These are phyloP conservation scores for Cerceris ruficornis DNA, from an alignment of 2,888 invertebrate species.

Conservation along the genomic window DNA sequence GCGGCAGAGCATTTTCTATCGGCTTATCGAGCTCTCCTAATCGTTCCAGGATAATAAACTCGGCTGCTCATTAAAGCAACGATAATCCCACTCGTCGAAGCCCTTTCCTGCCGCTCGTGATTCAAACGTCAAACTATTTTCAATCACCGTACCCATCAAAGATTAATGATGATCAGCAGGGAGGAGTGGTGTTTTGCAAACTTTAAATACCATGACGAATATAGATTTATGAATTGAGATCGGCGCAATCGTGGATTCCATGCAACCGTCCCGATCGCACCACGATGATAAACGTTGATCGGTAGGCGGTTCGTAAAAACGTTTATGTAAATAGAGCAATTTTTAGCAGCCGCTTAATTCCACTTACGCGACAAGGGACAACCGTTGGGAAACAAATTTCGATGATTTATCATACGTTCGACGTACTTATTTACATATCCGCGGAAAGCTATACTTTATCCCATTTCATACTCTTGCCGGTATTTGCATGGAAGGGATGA, in stretches of 20 bases:
- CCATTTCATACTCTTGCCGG: too few relatives aligned
- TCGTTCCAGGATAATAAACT: slow-evolving; percentile 54
- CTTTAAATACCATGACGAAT: slow-evolving; percentile 50
- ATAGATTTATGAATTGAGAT: slow-evolving; percentile 52
- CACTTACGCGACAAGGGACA: background rate
- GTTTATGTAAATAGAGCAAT: background rate
- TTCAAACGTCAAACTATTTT: slow-evolving; percentile 58
- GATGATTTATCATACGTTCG: too few relatives aligned
- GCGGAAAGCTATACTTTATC: too few relatives aligned
- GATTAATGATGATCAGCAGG: slow-evolving; percentile 49
- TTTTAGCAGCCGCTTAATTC: background rate
- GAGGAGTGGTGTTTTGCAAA: slow-evolving; percentile 44
- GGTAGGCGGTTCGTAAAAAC: background rate
- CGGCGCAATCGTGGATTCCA: slow-evolving; percentile 39
- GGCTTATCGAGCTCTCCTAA: slow-evolving; percentile 51
- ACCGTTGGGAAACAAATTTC: too few relatives aligned
- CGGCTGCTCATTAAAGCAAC: slow-evolving; percentile 50
- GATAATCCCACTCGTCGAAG: slow-evolving; percentile 38
- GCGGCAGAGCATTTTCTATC: slow-evolving; percentile 48
- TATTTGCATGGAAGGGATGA: too few relatives aligned
- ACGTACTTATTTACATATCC: too few relatives aligned
- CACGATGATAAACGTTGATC: slow-evolving; percentile 29
- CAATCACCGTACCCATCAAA: slow-evolving; percentile 47
- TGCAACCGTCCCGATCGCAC: slow-evolving; percentile 13
- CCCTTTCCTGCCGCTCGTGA: slow-evolving; percentile 46